Conservation (phyloP, 2,113 vertebrate genomes). For the Melanostigma gelatinosum region DNA sequence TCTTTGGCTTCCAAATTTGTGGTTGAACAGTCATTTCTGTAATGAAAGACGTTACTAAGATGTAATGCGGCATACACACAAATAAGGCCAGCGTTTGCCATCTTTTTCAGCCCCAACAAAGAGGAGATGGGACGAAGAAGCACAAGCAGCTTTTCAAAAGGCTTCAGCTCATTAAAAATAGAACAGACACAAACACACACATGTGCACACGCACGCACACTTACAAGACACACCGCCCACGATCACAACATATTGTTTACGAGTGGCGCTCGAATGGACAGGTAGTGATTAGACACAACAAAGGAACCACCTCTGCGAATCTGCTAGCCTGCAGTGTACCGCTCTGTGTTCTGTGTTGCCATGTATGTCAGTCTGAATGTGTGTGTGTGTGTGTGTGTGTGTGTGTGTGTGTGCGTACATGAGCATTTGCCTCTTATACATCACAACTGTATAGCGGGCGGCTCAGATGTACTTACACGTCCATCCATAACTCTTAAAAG, state of each 20-base stretch:
- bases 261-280: constrained; percentile 63
- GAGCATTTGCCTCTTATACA: constrained; percentile 27
- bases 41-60: constrained; percentile 7
- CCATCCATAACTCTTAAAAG: constrained; percentile 60
- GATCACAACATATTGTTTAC: constrained; percentile 58
- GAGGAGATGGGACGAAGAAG: constrained; percentile 40
- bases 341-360: constrained; percentile 30
- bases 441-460: constrained; percentile 2
- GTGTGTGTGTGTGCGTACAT: constrained; percentile 6
- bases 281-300: constrained; percentile 73
- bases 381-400: constrained; percentile 16
- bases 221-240: constrained; percentile 20
- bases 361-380: not conserved
- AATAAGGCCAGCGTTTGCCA: constrained; percentile 29
- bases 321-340: constrained; percentile 24
- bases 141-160: constrained; percentile 48
- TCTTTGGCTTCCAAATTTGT: not conserved
- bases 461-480: constrained; percentile 52
- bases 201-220: not conserved
- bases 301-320: constrained; percentile 67
- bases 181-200: constrained; percentile 49
- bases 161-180: constrained; percentile 72
- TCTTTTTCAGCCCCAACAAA: constrained; percentile 38
- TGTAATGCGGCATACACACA: constrained; percentile 14
- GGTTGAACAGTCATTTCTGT: not conserved